These are phyloP conservation scores for Synanthedon andrenaeformis DNA, from an alignment of 2,888 invertebrate genomes.

Conservation along the genomic window DNA sequence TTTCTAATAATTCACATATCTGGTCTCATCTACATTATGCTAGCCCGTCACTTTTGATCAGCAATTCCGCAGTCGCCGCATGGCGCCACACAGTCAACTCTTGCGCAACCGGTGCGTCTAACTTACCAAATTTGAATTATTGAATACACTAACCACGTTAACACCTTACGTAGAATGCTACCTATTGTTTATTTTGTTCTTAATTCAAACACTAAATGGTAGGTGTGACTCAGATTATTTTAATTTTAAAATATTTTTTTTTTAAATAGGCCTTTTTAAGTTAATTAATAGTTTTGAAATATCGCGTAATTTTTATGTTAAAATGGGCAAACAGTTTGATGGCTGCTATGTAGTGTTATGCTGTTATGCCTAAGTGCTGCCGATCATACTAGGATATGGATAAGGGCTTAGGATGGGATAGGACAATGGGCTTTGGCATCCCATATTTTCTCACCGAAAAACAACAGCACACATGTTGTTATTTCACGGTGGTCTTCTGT, in stretches of 20 bases:
- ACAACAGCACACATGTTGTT: too few relatives aligned
- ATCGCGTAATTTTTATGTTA: too few relatives aligned
- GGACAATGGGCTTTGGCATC: too few relatives aligned
- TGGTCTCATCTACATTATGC: slow-evolving; percentile 18
- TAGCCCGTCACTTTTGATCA: slow-evolving; percentile 17
- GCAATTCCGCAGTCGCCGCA: slow-evolving; percentile 25
- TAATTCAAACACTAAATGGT: slow-evolving; percentile 11
- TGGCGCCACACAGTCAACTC: slow-evolving; percentile 36
- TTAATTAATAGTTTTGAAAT: too few relatives aligned
- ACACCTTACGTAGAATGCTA: neutral
- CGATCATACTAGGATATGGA: too few relatives aligned
- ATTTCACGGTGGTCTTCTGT: too few relatives aligned
- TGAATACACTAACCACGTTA: slow-evolving; percentile 27
- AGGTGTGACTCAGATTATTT: slow-evolving; percentile 20
- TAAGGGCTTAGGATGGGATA: too few relatives aligned
- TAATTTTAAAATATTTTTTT: neutral
- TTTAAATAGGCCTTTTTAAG: too few relatives aligned
- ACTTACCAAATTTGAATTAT: slow-evolving; percentile 57
- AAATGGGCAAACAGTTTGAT: too few relatives aligned
- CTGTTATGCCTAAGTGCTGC: too few relatives aligned
- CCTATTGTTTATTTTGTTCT: neutral
- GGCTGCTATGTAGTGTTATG: too few relatives aligned
- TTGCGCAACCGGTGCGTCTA: slow-evolving; percentile 33
- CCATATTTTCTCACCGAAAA: too few relatives aligned
- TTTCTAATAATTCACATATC: neutral